phyloP scores from a whole-genome alignment of 2,888 invertebrate species.

The Venustoraphidia nigricollis region DNA sequence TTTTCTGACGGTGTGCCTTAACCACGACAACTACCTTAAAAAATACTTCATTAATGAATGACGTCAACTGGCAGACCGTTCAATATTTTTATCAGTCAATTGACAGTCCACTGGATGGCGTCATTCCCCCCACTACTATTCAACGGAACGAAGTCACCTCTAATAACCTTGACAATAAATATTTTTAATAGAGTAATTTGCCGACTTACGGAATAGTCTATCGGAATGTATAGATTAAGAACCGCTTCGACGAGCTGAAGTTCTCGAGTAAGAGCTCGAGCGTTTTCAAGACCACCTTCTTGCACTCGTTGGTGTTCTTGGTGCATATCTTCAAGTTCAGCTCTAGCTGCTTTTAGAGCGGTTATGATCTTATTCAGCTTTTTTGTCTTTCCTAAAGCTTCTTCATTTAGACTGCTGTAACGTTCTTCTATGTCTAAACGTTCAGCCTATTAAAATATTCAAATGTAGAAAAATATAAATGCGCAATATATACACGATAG shows the following conservation, averaged over 20 bases:
- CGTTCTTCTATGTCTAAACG: slow-evolving; percentile 87
- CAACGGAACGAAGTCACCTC: too few species aligned
- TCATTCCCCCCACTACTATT: too few species aligned
- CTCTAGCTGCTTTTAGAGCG: slow-evolving; percentile 72
- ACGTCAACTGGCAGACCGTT: too few species aligned
- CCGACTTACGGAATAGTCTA: slow-evolving; percentile 65
- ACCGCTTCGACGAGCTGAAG: slow-evolving; percentile 81
- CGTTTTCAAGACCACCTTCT: slow-evolving; percentile 88
- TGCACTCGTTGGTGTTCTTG: slow-evolving; percentile 94
- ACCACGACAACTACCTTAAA: too few species aligned
- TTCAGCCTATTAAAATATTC: slow-evolving; percentile 46
- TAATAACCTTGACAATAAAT: background rate
- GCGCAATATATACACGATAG: too few species aligned
- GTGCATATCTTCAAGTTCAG: slow-evolving; percentile 72
- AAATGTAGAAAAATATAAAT: background rate
- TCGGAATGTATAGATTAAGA: slow-evolving; percentile 85
- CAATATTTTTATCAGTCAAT: too few species aligned
- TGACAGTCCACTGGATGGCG: too few species aligned
- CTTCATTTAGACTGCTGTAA: slow-evolving; percentile 88
- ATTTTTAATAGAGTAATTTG: slow-evolving; percentile 4
- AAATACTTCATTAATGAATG: too few species aligned
- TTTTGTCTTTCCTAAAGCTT: slow-evolving; percentile 80
- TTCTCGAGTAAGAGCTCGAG: slow-evolving; percentile 78
- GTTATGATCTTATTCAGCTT: slow-evolving; percentile 83
- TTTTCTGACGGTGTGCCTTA: too few species aligned